Percentiles rank a stretch among this genome's conserved stretches.
Evolutionary conservation across 2,888 invertebrate genomes (phyloP).

Genomic region (Teleogryllus oceanicus): DNA sequence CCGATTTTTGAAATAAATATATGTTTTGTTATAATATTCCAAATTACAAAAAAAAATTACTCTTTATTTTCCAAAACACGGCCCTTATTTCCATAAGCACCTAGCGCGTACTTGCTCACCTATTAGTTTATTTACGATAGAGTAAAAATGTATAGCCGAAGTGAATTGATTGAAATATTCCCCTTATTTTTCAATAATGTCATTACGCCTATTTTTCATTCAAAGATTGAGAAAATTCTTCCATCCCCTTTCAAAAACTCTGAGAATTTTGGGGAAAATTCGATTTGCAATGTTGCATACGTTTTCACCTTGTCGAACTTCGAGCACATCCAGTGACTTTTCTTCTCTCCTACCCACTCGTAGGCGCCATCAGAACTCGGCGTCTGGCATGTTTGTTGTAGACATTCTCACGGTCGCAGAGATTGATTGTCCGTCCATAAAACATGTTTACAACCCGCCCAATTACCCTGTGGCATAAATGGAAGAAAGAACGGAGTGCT

Average conservation of each 20-base stretch:
- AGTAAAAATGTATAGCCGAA: too few relatives aligned
- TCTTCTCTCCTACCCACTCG: background rate
- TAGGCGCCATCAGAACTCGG: background rate
- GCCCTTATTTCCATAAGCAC: too few relatives aligned
- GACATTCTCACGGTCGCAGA: background rate
- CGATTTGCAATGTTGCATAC: background rate
- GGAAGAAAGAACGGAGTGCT: background rate
- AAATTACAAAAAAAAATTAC: too few relatives aligned
- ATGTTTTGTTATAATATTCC: too few relatives aligned
- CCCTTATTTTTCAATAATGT: too few relatives aligned
- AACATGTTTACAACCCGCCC: conserved; percentile 18
- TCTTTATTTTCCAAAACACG: too few relatives aligned
- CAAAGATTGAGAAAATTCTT: too few relatives aligned
- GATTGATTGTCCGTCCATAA: conserved; percentile 18
- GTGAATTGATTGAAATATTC: too few relatives aligned
- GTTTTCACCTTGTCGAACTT: background rate
- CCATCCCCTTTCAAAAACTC: background rate
- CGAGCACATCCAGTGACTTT: background rate
- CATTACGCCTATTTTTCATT: too few relatives aligned
- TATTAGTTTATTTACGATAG: too few relatives aligned
- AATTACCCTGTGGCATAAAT: conserved; percentile 6
- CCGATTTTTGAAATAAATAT: too few relatives aligned
- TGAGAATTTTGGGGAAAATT: background rate
- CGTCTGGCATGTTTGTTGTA: background rate
- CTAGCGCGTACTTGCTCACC: too few relatives aligned